Evolutionary conservation across 1,140 invertebrate genomes (phyloP).

Genomic region (Adoxophyes honmai): DNA sequence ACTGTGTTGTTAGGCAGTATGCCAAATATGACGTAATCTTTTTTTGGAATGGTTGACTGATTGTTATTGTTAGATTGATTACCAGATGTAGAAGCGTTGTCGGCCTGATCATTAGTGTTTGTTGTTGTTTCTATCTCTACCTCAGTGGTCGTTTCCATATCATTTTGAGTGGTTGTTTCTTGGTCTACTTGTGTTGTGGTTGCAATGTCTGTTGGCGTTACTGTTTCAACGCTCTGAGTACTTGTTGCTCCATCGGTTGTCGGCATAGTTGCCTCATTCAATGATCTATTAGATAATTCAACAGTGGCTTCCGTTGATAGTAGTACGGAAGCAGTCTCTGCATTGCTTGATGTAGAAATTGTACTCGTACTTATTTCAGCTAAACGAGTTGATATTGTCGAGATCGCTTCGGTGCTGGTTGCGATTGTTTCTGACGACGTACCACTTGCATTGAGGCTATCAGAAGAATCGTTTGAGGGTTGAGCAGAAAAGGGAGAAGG

Average conservation of each 20-base stretch:
- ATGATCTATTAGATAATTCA: conserved; percentile 7
- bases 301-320: conserved; percentile 20
- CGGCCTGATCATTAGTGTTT: conserved; percentile 36
- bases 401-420: not conserved
- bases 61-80: conserved; percentile 35
- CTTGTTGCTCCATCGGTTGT: conserved; percentile 31
- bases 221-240: conserved; percentile 37
- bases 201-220: conserved; percentile 33
- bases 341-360: conserved; percentile 10
- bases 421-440: not conserved
- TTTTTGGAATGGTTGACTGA: conserved; percentile 69
- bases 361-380: conserved; percentile 6
- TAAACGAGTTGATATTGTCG: not conserved
- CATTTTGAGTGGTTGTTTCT: conserved; percentile 43
- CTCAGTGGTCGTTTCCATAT: conserved; percentile 53
- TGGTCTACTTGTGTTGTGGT: conserved; percentile 42
- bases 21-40: conserved; percentile 84
- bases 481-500: not conserved
- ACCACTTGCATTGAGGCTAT: not conserved
- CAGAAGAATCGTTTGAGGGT: conserved; percentile 6
- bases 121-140: conserved; percentile 33
- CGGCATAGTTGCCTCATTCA: conserved; percentile 31
- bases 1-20: conserved; percentile 86
- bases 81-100: conserved; percentile 34
- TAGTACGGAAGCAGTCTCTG: conserved; percentile 2